A percentile compares a stretch with the other conserved stretches of the same genome.
Evolutionary conservation across 2,797 vertebrate species (phyloP).

Genomic region (Gadopsis marmoratus): DNA sequence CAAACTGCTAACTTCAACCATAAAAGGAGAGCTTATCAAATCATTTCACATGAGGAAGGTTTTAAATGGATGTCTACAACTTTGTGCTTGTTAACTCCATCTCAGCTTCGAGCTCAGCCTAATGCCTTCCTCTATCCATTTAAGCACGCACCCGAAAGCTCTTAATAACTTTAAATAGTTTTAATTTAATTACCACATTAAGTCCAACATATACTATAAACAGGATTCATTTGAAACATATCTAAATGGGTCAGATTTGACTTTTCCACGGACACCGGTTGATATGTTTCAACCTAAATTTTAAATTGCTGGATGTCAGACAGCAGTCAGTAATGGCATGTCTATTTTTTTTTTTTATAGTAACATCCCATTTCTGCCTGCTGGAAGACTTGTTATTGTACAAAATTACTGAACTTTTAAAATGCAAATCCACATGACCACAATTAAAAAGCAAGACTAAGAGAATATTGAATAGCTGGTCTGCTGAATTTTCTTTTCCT

Average conservation of each 20-base stretch:
- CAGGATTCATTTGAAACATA: neutral
- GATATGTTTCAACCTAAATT: neutral
- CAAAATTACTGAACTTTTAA: conserved; percentile 4
- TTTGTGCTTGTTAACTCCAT: conserved; percentile 56
- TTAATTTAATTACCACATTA: neutral
- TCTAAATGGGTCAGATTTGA: conserved; percentile 16
- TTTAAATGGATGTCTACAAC: conserved; percentile 52
- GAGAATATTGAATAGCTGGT: conserved; percentile 35
- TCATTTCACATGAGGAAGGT: conserved; percentile 59
- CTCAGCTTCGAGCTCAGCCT: conserved; percentile 35
- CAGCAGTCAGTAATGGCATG: neutral
- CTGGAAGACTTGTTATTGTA: neutral
- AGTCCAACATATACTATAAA: conserved; percentile 4
- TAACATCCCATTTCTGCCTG: neutral
- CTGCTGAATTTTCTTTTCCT: conserved; percentile 55
- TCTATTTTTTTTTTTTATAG: neutral
- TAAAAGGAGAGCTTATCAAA: conserved; percentile 75
- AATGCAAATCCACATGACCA: conserved; percentile 25
- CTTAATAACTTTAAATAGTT: conserved; percentile 21
- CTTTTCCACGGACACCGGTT: neutral
- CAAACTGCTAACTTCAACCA: conserved; percentile 63
- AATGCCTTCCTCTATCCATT: conserved; percentile 29
- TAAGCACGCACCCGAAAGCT: conserved; percentile 27
- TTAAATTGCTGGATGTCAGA: neutral
- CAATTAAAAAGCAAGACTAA: conserved; percentile 31